These are phyloP conservation scores for Oscheius onirici DNA, from an alignment of 2,888 invertebrate species.

Conservation along the genomic window DNA sequence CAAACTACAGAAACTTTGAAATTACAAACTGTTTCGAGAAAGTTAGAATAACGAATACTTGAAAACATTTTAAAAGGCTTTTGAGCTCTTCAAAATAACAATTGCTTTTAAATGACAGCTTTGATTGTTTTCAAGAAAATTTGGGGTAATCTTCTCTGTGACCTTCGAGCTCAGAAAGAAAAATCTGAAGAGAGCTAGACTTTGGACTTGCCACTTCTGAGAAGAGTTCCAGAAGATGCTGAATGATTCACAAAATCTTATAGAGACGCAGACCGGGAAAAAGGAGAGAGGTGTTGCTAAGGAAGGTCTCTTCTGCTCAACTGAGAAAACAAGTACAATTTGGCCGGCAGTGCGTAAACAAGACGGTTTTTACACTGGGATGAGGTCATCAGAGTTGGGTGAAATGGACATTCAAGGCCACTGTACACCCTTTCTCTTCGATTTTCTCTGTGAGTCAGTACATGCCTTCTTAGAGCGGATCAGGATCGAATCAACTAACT, in stretches of 20 bases:
- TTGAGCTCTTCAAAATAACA: neutral
- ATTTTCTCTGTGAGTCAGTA: neutral
- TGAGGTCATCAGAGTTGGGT: neutral
- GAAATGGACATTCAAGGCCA: conserved; percentile 1
- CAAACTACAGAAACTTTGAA: too few species aligned
- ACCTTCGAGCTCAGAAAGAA: too few species aligned
- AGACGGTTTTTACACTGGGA: conserved; percentile 5
- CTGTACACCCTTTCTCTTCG: neutral
- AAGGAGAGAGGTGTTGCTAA: neutral
- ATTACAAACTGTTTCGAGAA: neutral
- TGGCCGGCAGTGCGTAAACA: neutral
- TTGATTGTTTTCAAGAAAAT: neutral
- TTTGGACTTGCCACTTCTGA: too few species aligned
- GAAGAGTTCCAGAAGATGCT: neutral
- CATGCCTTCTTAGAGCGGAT: neutral
- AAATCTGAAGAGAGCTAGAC: neutral
- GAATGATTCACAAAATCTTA: neutral
- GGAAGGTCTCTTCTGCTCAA: neutral
- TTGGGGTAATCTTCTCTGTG: too few species aligned
- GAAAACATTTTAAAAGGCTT: neutral
- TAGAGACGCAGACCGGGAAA: neutral
- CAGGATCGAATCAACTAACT: neutral
- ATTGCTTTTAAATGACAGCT: too few species aligned
- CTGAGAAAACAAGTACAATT: conserved; percentile 1
- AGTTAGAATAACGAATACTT: neutral